Conservation (phyloP, 2,113 vertebrate species). For the Naja naja region DNA sequence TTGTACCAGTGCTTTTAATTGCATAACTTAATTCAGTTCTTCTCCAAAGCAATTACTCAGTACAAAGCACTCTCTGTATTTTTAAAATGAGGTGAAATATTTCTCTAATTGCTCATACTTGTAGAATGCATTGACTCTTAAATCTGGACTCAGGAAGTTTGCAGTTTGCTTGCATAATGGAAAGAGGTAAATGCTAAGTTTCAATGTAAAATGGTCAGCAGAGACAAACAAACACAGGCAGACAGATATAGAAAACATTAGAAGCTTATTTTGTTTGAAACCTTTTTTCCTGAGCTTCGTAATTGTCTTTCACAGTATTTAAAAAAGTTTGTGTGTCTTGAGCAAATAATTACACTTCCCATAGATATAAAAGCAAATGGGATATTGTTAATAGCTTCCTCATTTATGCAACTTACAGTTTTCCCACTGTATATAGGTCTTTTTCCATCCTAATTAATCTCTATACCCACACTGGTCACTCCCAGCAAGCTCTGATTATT, state of each 20-base stretch:
- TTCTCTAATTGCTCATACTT: slow-evolving; percentile 18
- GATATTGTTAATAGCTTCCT: not conserved
- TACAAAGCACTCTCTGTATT: slow-evolving; percentile 6
- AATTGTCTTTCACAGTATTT: not conserved
- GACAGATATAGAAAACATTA: not conserved
- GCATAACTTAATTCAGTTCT: slow-evolving; percentile 13
- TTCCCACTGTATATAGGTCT: not conserved
- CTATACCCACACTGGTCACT: not conserved
- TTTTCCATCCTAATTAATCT: not conserved
- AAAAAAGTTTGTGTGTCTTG: not conserved
- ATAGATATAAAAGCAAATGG: not conserved
- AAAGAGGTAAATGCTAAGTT: not conserved
- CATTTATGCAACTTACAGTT: not conserved
- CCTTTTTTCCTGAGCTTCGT: not conserved
- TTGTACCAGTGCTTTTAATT: not conserved
- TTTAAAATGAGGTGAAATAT: slow-evolving; percentile 6
- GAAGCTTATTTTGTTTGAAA: not conserved
- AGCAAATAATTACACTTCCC: not conserved
- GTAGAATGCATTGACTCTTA: not conserved
- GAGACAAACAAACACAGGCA: not conserved
- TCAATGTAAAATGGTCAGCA: not conserved
- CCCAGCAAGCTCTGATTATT: not conserved
- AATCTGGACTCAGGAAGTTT: not conserved
- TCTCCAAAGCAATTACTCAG: slow-evolving; percentile 4
- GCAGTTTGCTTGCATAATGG: not conserved